Evolutionary conservation across 2,888 invertebrate genomes (phyloP), one percentile per base, ranked within the genome.

Genomic region (Metacarcinus magister): DNA sequence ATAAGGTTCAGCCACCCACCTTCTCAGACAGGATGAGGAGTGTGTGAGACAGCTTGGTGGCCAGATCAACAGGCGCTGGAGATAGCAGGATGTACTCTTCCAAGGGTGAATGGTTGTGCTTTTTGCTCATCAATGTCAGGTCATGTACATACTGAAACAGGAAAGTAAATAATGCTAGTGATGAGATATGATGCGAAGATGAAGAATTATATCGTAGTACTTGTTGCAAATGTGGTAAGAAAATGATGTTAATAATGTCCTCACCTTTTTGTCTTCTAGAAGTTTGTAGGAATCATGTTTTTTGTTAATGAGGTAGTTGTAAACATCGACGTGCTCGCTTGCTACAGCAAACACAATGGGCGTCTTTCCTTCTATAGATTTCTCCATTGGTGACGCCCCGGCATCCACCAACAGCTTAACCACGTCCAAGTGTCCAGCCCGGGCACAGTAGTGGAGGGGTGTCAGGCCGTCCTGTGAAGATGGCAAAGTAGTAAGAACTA

Each of bases 341-440:
- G 99, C 99, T 46, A 99, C 99, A 23, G 99, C 99, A 97, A 99
- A 99, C 98, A 99, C 99, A 97, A 99, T 99, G 0, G 99, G 99
- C 19, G 99, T 99, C 97, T 99, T 99, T 94, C 99, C 99, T 97
- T 99, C 98, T 98, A 99, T 99, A 0, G 99, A 99, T 98, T 99
- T 99, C 96, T 98, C 98, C 98, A 99, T 99, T 0, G 99, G 99
- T 0, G 99, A 99, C 4, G 99, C 99, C 75, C 99, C 99, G 97
- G 99, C 99, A 98, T 99, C 99, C 91, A 99, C 98, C 96, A 99
- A 98, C 94, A 99, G 98, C 97, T 99, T 99, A 0, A 99, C 99
- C 23, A 99, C 99, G 97, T 99, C 99, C 96, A 99, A 98, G 98
- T 99, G 99, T 13, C 99, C 99, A 95, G 99, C 99, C 98, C 99